Percentiles rank a stretch among this genome's conserved stretches.
Conservation (phyloP, 1,140 invertebrate species). For the Macrobrachium rosenbergii region DNA sequence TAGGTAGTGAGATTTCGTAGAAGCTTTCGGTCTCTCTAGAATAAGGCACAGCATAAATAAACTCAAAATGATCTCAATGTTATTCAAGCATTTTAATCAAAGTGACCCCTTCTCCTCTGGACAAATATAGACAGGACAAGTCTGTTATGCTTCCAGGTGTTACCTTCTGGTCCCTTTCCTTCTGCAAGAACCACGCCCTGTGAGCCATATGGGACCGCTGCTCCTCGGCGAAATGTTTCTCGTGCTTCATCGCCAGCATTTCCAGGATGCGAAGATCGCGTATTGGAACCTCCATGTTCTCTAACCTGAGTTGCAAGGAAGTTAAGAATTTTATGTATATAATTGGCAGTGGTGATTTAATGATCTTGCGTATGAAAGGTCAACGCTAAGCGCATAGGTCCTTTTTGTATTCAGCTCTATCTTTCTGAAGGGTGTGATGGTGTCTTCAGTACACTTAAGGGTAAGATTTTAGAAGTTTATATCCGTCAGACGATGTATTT, state of each 20-base stretch:
- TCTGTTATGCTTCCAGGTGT: background rate
- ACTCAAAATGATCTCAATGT: too few relatives aligned
- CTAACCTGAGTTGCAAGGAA: slow-evolving; percentile 7
- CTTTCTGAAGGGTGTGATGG: too few relatives aligned
- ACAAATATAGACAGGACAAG: background rate
- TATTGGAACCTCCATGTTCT: slow-evolving; percentile 45
- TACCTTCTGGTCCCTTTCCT: slow-evolving; percentile 50
- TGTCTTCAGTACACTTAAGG: too few relatives aligned
- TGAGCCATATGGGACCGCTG: slow-evolving; percentile 38
- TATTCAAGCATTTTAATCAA: too few relatives aligned
- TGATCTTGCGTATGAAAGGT: too few relatives aligned
- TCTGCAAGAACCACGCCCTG: slow-evolving; percentile 47
- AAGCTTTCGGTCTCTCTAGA: too few relatives aligned
- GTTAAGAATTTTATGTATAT: background rate
- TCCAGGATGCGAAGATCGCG: slow-evolving; percentile 54
- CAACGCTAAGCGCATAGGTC: background rate
- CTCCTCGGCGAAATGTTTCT: slow-evolving; percentile 43
- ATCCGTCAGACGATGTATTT: too few relatives aligned
- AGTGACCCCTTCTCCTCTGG: background rate
- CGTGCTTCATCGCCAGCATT: slow-evolving; percentile 54
- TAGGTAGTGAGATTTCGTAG: too few relatives aligned
- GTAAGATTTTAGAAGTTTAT: too few relatives aligned
- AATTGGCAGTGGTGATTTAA: too few relatives aligned
- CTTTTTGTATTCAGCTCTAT: too few relatives aligned
- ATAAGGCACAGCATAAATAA: too few relatives aligned